Evolutionary conservation across 2,888 invertebrate species (phyloP).

Genomic region (Campoplex nolae): DNA sequence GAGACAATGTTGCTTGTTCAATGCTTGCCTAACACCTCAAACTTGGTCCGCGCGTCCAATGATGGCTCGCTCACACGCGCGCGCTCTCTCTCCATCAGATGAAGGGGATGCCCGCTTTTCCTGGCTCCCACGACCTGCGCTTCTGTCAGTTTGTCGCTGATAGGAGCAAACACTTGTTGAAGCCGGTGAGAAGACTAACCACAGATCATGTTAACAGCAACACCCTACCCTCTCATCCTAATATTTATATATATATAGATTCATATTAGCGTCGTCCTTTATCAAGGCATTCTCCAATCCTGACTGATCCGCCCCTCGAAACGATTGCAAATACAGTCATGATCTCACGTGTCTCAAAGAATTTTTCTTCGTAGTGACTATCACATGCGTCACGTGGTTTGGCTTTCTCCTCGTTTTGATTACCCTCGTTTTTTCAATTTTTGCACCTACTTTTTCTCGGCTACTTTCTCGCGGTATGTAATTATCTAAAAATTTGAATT

Average conservation of each 20-base stretch:
- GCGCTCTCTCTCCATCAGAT: slow-evolving; percentile 88
- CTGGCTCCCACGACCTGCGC: slow-evolving; percentile 97
- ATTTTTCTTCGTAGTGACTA: background rate
- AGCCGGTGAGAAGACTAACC: slow-evolving; percentile 94
- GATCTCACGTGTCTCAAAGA: background rate
- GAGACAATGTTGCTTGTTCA: slow-evolving; percentile 84
- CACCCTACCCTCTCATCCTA: slow-evolving; percentile 81
- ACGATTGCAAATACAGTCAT: background rate
- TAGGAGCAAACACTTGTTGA: slow-evolving; percentile 97
- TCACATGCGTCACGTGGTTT: background rate
- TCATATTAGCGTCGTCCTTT: background rate
- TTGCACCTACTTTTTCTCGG: too few species aligned
- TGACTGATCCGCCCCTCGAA: background rate
- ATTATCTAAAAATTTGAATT: too few species aligned
- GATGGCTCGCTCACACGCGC: slow-evolving; percentile 82
- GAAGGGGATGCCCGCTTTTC: slow-evolving; percentile 96
- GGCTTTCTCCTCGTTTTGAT: background rate
- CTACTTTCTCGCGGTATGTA: too few species aligned
- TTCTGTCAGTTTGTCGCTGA: slow-evolving; percentile 98
- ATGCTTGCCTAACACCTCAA: slow-evolving; percentile 84
- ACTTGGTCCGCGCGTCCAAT: slow-evolving; percentile 83
- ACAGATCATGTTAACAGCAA: slow-evolving; percentile 81
- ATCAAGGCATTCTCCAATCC: background rate
- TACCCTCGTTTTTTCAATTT: background rate
- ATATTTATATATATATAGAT: slow-evolving; percentile 66